Evolutionary conservation across 1,140 invertebrate species (phyloP).

Genomic region (Ctenoplectra terminalis): DNA sequence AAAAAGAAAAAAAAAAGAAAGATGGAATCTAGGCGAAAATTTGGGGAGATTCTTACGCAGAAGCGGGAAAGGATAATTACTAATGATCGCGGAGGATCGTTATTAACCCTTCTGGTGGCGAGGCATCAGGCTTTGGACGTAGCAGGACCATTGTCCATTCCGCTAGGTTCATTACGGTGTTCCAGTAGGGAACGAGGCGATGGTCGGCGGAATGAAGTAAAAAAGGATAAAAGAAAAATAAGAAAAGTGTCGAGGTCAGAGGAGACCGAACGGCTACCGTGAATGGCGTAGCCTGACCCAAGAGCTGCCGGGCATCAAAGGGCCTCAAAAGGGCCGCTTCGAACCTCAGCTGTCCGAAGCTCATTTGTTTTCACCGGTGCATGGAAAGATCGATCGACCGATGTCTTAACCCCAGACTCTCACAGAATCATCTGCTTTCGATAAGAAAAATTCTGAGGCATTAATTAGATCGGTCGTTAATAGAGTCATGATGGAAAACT

Average conservation of each 20-base stretch:
- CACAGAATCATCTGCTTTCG: slow-evolving; percentile 59
- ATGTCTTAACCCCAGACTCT: slow-evolving; percentile 72
- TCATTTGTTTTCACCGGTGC: slow-evolving; percentile 76
- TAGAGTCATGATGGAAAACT: slow-evolving; percentile 67
- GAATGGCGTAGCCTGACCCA: slow-evolving; percentile 73
- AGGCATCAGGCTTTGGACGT: slow-evolving; percentile 40
- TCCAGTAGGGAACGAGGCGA: slow-evolving; percentile 52
- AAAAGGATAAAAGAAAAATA: slow-evolving; percentile 54
- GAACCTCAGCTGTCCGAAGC: slow-evolving; percentile 71
- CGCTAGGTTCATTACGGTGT: slow-evolving; percentile 72
- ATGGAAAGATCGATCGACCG: slow-evolving; percentile 68
- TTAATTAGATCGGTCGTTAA: slow-evolving; percentile 65
- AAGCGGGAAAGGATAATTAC: slow-evolving; percentile 64
- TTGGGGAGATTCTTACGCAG: slow-evolving; percentile 13
- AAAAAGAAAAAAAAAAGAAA: too few relatives aligned
- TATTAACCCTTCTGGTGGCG: slow-evolving; percentile 73
- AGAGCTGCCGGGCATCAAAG: slow-evolving; percentile 72
- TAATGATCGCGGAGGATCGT: slow-evolving; percentile 71
- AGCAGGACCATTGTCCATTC: slow-evolving; percentile 73
- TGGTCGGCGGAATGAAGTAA: slow-evolving; percentile 46
- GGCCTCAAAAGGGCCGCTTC: slow-evolving; percentile 76
- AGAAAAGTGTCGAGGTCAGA: slow-evolving; percentile 64
- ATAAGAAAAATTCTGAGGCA: slow-evolving; percentile 64
- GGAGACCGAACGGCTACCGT: slow-evolving; percentile 74
- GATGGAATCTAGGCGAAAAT: background rate